phyloP scores from a whole-genome alignment of 2,113 vertebrate species.

The Zeus faber region DNA sequence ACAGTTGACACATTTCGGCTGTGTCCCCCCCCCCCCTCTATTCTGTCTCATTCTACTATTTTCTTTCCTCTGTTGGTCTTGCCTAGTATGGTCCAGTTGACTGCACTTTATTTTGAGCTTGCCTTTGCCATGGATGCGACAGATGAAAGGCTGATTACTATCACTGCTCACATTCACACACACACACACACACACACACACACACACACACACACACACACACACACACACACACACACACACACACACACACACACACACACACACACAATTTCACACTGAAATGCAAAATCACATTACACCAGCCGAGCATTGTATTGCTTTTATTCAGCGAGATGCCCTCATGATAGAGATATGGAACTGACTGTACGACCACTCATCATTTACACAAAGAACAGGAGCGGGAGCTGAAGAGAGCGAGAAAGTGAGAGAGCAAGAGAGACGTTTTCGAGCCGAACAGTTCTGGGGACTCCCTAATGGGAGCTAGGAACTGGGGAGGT shows the following conservation, averaged over 20 bases:
- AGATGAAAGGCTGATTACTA: no score
- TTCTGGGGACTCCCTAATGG: no score
- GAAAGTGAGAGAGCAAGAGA: background rate
- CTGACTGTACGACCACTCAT: background rate
- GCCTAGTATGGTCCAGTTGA: no score
- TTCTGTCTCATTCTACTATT: no score
- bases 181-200: background rate
- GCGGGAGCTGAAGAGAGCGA: background rate
- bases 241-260: background rate
- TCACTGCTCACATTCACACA: background rate
- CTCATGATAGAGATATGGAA: background rate
- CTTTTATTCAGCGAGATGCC: background rate
- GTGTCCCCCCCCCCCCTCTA: no score
- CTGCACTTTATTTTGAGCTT: no score
- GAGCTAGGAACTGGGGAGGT: no score
- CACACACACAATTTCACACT: background rate
- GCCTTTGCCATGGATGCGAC: no score
- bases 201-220: background rate
- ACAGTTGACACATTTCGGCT: no score
- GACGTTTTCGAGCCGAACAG: no score
- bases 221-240: background rate
- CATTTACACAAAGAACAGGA: background rate
- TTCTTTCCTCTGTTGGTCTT: no score
- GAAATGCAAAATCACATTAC: background rate
- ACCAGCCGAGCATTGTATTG: background rate